These are phyloP conservation scores for Paratilapia polleni DNA, from an alignment of 2,113 vertebrate species.

Conservation along the genomic window DNA sequence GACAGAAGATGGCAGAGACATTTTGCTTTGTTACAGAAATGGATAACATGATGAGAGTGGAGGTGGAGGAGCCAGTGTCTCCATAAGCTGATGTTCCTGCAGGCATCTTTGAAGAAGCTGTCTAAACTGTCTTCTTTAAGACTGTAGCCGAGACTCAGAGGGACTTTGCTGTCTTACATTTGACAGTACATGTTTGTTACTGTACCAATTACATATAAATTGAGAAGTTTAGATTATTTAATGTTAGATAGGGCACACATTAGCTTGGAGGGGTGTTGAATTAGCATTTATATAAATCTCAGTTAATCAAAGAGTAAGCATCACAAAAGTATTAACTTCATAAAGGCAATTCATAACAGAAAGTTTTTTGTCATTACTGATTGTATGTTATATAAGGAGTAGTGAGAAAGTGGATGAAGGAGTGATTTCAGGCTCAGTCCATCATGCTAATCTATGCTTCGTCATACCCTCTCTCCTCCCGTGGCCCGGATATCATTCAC, in stretches of 20 bases:
- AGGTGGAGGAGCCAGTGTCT: slow-evolving; percentile 46
- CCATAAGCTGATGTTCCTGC: slow-evolving; percentile 55
- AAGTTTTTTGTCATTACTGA: not conserved
- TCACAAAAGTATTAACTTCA: not conserved
- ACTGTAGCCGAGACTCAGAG: slow-evolving; percentile 30
- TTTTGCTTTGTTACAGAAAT: slow-evolving; percentile 56
- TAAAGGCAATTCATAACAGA: not conserved
- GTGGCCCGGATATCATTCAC: not conserved
- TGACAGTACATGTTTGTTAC: slow-evolving; percentile 43
- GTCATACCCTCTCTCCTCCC: not conserved
- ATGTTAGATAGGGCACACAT: not conserved
- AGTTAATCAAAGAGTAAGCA: not conserved
- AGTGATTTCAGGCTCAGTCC: not conserved
- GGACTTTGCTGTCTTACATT: slow-evolving; percentile 50
- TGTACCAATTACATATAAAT: slow-evolving; percentile 40
- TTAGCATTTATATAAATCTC: not conserved
- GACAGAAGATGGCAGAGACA: slow-evolving; percentile 25
- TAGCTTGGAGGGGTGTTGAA: not conserved
- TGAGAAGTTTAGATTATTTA: not conserved
- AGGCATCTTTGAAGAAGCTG: slow-evolving; percentile 54
- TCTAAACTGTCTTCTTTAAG: slow-evolving; percentile 54
- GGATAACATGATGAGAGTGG: slow-evolving; percentile 56
- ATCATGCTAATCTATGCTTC: not conserved
- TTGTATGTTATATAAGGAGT: not conserved
- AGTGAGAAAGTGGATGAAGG: not conserved